Conservation (phyloP, 2,888 invertebrate species). For the Leptinotarsa rubiginosa region DNA sequence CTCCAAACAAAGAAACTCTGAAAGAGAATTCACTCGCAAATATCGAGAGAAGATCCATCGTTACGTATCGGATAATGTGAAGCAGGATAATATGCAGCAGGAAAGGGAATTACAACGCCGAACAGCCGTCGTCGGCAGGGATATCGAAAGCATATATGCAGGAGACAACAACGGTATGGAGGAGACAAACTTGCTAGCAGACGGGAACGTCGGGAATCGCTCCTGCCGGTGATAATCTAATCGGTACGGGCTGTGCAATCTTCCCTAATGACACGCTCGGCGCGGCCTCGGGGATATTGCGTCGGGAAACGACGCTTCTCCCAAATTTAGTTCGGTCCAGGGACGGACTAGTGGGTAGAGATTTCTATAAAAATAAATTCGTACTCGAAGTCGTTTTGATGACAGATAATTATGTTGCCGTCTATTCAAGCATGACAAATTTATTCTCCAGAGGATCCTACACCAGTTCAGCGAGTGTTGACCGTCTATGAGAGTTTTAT, state of each 20-base stretch:
- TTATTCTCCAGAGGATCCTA: too few relatives aligned
- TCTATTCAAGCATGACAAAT: background rate
- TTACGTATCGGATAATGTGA: background rate
- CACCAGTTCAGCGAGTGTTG: too few relatives aligned
- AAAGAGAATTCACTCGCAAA: too few relatives aligned
- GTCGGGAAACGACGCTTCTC: conserved; percentile 30
- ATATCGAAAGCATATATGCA: conserved; percentile 12
- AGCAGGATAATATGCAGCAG: conserved; percentile 1
- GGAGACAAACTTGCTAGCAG: conserved; percentile 7
- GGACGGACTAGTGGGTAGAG: background rate
- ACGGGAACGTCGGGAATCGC: conserved; percentile 17
- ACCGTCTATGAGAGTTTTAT: too few relatives aligned
- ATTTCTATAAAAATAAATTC: background rate
- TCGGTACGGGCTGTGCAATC: conserved; percentile 65
- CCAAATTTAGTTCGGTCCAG: background rate
- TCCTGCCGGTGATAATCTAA: conserved; percentile 62
- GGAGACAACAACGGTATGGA: conserved; percentile 8
- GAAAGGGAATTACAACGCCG: conserved; percentile 13
- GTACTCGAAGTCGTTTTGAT: background rate
- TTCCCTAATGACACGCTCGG: conserved; percentile 64
- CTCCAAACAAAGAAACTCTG: too few relatives aligned
- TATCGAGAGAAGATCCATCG: background rate
- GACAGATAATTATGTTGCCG: background rate
- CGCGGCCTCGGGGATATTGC: conserved; percentile 57
- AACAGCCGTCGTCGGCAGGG: background rate